Conservation (phyloP, 2,888 invertebrate species). For the Drosophila demipolita region DNA sequence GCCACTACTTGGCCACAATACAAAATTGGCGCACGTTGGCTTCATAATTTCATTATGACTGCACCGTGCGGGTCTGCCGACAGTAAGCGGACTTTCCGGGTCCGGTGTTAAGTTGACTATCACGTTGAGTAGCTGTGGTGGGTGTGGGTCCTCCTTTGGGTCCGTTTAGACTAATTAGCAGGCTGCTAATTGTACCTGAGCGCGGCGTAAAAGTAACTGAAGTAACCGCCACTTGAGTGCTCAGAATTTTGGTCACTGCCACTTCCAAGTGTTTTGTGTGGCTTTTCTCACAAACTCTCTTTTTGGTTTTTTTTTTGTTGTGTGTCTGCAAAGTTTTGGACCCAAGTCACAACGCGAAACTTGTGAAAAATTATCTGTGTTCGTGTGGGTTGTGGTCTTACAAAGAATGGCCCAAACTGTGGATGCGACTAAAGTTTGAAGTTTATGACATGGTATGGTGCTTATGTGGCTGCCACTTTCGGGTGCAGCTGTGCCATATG, state of each 20-base stretch:
- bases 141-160: conserved; percentile 45
- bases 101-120: conserved; percentile 21
- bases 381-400: conserved; percentile 15
- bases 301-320: conserved; percentile 3
- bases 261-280: conserved; percentile 24
- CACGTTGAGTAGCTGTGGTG: conserved; percentile 18
- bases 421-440: conserved; percentile 10
- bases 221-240: conserved; percentile 10
- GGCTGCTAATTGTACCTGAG: conserved; percentile 76
- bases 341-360: conserved; percentile 48
- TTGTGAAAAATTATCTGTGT: conserved; percentile 49
- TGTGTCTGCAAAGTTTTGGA: conserved; percentile 62
- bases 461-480: conserved; percentile 4
- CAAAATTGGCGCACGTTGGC: conserved; percentile 77
- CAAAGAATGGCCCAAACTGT: conserved; percentile 13
- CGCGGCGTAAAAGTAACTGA: conserved; percentile 52
- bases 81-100: not conserved
- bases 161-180: conserved; percentile 76
- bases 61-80: conserved; percentile 50
- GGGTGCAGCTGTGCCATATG: conserved; percentile 4
- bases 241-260: conserved; percentile 8
- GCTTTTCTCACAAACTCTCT: conserved; percentile 2
- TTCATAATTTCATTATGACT: conserved; percentile 76
- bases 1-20: conserved; percentile 49
- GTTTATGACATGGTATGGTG: conserved; percentile 19